These are phyloP conservation scores for Athalia cordata DNA, from an alignment of 2,888 invertebrate genomes.

Conservation along the genomic window DNA sequence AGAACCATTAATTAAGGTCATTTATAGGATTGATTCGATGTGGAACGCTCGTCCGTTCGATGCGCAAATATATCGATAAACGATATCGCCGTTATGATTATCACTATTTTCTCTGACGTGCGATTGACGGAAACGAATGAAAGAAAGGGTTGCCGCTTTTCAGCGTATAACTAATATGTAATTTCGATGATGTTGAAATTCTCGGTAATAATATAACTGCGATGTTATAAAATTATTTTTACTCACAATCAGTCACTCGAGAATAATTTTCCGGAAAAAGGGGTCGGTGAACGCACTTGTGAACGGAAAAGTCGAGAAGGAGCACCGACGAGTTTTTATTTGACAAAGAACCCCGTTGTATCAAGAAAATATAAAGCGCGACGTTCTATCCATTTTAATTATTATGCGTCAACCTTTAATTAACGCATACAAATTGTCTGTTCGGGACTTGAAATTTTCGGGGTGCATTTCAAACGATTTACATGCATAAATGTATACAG, in stretches of 20 bases:
- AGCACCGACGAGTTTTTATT: neutral
- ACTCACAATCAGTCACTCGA: neutral
- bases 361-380: slow-evolving; percentile 13
- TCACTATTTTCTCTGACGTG: too few relatives aligned
- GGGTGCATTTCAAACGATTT: neutral
- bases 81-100: too few relatives aligned
- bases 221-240: too few relatives aligned
- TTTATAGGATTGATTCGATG: too few relatives aligned
- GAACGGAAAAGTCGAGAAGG: neutral
- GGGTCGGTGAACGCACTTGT: slow-evolving; percentile 4
- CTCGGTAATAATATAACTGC: too few relatives aligned
- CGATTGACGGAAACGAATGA: too few relatives aligned
- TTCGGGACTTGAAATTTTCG: neutral
- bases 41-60: too few relatives aligned
- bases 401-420: neutral
- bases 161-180: too few relatives aligned
- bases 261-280: slow-evolving; percentile 28
- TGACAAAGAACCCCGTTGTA: slow-evolving; percentile 33
- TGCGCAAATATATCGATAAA: too few relatives aligned
- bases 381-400: neutral
- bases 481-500: neutral
- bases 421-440: neutral
- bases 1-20: too few relatives aligned
- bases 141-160: too few relatives aligned
- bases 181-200: too few relatives aligned